A percentile compares a stretch with the other conserved stretches of the same genome.
Evolutionary conservation across 2,888 invertebrate genomes (phyloP).

Genomic region (Atethmia centrago): DNA sequence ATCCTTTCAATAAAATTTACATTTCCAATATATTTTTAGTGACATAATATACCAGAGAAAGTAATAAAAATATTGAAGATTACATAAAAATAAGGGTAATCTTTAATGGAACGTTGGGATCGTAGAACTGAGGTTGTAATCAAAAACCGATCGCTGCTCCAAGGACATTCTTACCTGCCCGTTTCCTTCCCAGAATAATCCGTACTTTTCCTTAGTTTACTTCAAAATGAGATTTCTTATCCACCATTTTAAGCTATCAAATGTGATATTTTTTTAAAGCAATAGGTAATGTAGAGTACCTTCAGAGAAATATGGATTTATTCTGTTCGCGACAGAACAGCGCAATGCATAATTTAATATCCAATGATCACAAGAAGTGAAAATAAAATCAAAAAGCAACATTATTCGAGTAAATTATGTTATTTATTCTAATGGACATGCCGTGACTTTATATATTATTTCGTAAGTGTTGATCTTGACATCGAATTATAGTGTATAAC

Average conservation of each 20-base stretch:
- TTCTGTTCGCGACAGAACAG: slow-evolving; percentile 45
- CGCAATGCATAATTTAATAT: slow-evolving; percentile 56
- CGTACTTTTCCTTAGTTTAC: slow-evolving; percentile 14
- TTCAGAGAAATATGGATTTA: slow-evolving; percentile 44
- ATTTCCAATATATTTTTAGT: slow-evolving; percentile 39
- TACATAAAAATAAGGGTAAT: slow-evolving; percentile 60
- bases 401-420: slow-evolving; percentile 23
- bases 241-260: slow-evolving; percentile 30
- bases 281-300: slow-evolving; percentile 22
- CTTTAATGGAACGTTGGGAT: slow-evolving; percentile 67
- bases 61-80: slow-evolving; percentile 59
- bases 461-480: slow-evolving; percentile 1
- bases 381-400: slow-evolving; percentile 50
- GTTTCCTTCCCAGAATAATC: slow-evolving; percentile 48
- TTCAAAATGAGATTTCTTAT: slow-evolving; percentile 32
- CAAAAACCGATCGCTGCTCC: slow-evolving; percentile 74
- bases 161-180: slow-evolving; percentile 66
- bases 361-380: slow-evolving; percentile 48
- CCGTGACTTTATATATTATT: slow-evolving; percentile 12
- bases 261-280: slow-evolving; percentile 42
- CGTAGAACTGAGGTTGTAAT: slow-evolving; percentile 67
- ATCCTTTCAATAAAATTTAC: slow-evolving; percentile 15
- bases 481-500: neutral
- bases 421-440: slow-evolving; percentile 32
- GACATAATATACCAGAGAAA: slow-evolving; percentile 40